phyloP scores from a whole-genome alignment of 1,140 invertebrate species.

The Mizuhopecten yessoensis region DNA sequence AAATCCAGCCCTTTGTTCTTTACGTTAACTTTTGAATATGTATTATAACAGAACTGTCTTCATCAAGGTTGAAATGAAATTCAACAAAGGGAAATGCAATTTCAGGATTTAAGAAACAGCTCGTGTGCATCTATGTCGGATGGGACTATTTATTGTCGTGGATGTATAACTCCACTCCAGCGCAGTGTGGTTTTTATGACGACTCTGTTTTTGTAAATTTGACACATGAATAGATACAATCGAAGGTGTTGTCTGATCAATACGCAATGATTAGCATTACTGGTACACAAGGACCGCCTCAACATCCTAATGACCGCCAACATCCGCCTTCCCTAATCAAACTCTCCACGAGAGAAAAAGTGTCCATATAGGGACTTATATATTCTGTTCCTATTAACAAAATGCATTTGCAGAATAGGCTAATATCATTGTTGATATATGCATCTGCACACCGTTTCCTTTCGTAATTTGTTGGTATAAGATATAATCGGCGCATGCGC shows the following conservation, averaged over 20 bases:
- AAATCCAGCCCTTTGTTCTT: background rate
- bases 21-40: background rate
- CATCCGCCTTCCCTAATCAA: background rate
- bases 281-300: background rate
- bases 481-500: too few species aligned
- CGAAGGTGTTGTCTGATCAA: background rate
- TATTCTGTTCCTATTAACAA: too few species aligned
- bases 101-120: background rate
- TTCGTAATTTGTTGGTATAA: too few species aligned
- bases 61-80: slow-evolving; percentile 8
- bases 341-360: too few species aligned
- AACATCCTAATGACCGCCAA: background rate
- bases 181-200: background rate
- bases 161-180: background rate
- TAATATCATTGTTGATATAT: too few species aligned
- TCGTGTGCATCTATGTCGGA: background rate
- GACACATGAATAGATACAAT: slow-evolving; percentile 18
- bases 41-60: background rate
- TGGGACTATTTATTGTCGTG: background rate
- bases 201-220: background rate
- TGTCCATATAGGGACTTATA: too few species aligned
- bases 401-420: too few species aligned
- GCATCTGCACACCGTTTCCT: too few species aligned
- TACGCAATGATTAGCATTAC: background rate
- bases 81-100: background rate